phyloP scores from a whole-genome alignment of 2,888 invertebrate genomes.

The Lithophane leautieri region DNA sequence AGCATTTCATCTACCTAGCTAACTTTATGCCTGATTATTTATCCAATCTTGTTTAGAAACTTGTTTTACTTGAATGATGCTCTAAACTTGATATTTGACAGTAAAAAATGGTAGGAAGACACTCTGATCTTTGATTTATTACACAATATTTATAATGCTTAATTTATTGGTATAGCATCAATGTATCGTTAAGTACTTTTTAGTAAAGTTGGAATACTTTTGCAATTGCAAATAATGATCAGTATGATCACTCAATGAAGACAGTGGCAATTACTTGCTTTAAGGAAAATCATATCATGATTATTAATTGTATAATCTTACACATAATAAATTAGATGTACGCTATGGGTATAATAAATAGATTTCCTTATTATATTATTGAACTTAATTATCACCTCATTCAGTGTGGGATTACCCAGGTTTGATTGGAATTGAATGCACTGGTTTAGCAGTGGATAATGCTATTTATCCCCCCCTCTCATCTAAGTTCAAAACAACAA shows the following conservation, averaged over 20 bases:
- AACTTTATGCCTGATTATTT: slow-evolving; percentile 9
- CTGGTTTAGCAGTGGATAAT: slow-evolving; percentile 1
- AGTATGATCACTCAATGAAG: neutral
- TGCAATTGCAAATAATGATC: neutral
- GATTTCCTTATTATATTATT: slow-evolving; percentile 7
- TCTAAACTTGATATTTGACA: slow-evolving; percentile 13
- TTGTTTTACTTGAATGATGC: slow-evolving; percentile 39
- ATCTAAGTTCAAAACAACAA: neutral
- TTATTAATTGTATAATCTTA: slow-evolving; percentile 16
- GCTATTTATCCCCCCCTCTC: neutral
- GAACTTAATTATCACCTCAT: slow-evolving; percentile 15
- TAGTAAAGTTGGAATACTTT: neutral
- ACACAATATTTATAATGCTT: neutral
- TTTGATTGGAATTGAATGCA: slow-evolving; percentile 37
- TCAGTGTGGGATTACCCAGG: slow-evolving; percentile 1
- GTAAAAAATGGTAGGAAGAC: neutral
- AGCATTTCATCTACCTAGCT: slow-evolving; percentile 2
- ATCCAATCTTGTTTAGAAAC: slow-evolving; percentile 40
- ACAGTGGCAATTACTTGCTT: slow-evolving; percentile 4
- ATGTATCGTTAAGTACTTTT: neutral
- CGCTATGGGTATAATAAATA: slow-evolving; percentile 18
- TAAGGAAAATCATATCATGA: slow-evolving; percentile 36
- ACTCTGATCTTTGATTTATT: slow-evolving; percentile 34
- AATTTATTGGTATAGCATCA: neutral
- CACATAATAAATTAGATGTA: neutral